Percentiles rank a stretch among this genome's conserved stretches.
Evolutionary conservation across 2,113 vertebrate species (phyloP).

Genomic region (Notothenia coriiceps): DNA sequence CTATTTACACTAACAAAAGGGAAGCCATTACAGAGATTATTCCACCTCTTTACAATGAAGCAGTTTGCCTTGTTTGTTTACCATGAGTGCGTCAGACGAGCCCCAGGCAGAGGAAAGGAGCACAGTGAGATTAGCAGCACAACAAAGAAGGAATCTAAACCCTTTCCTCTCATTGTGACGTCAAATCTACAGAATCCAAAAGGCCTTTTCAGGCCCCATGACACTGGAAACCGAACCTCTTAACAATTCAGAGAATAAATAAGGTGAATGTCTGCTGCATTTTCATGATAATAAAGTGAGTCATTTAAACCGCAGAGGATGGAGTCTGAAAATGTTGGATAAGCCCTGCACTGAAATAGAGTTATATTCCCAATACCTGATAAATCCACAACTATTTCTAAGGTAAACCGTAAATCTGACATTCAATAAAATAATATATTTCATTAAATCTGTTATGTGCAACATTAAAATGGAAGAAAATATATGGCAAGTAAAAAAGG

Average conservation of each 20-base stretch:
- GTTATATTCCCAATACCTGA: background rate
- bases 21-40: background rate
- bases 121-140: constrained; percentile 46
- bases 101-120: constrained; percentile 14
- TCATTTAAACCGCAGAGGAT: background rate
- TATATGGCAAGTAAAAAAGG: too few relatives aligned
- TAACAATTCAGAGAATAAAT: constrained; percentile 3
- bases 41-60: background rate
- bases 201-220: background rate
- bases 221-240: background rate
- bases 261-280: background rate
- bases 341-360: background rate
- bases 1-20: background rate
- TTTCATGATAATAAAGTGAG: constrained; percentile 2
- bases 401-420: background rate
- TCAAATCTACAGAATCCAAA: constrained; percentile 21
- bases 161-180: constrained; percentile 8
- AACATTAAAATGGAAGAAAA: too few relatives aligned
- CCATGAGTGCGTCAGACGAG: constrained; percentile 45
- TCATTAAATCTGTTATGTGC: too few relatives aligned
- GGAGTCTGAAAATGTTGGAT: too few relatives aligned
- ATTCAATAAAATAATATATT: background rate
- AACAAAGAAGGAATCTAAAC: constrained; percentile 31
- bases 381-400: background rate
- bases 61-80: constrained; percentile 38